Evolutionary conservation across 2,113 vertebrate genomes (phyloP), one percentile per base, ranked within the genome.

Genomic region (Corvus cornix): DNA sequence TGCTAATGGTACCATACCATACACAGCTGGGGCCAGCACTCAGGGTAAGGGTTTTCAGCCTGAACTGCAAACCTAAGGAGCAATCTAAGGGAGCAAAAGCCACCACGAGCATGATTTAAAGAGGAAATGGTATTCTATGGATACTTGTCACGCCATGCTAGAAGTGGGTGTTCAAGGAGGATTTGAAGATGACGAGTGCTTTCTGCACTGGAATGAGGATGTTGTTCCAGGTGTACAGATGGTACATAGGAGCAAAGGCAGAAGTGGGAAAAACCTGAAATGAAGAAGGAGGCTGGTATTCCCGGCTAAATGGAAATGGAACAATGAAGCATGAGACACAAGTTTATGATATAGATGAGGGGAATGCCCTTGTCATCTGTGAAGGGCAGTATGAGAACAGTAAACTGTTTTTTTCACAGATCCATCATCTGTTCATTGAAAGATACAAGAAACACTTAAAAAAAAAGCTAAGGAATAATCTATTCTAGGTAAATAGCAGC

Each of bases 201-300:
- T 93, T 87, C 88, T 95, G 91, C 94, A 94, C 83, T 81, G 69
- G 69, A 91, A 96, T 87, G 87, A 96, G 69, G 93, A 95, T 90
- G 90, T 51, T 91, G 94, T 93, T 97, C 92, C 95, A 95, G 91
- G 87, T 95, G 92, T 89, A 87, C 75, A 89, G 96, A 95, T 91
- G 85, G 89, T 56, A 89, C 48, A 89, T 46, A 70, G 83, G 67
- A 95, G 87, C 88, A 95, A 96, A 96, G 76, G 91, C 78, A 93
- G 90, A 84, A 94, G 76, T 87, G 93, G 88, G 88, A 93, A 94
- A 95, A 97, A 90, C 80, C 93, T 95, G 95, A 90, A 95, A 94
- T 20, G 75, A 93, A 95, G 95, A 59, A 91, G 91, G 92, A 93
- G 77, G 83, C 73, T 94, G 83, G 80, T 87, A 95, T 91, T 92